Base-by-base conservation (phyloP, 2,113 vertebrate species). In the Plecturocebus donacophilus region DNA sequence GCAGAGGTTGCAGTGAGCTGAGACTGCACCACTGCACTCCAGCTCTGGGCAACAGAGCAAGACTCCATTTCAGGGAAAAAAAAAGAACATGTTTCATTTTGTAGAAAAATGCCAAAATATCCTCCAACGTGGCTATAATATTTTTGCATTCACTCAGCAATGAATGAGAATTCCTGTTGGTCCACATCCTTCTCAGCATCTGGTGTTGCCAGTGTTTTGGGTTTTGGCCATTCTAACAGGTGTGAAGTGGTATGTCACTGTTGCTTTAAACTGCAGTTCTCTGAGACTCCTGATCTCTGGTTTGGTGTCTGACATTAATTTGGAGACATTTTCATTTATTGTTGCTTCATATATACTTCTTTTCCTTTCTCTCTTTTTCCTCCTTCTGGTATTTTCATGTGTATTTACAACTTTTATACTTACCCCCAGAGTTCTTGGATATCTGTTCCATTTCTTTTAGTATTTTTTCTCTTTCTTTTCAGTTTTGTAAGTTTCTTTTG, bases 101-200 rank as follows among this genome's bases (percentile, higher is more conserved):
- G 1, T 19, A 5, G 47, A 45, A 35, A 30, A 27, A 45, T 42
- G 66, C 35, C 19, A 14, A 20, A 0, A 32, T 35, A 40, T 8
- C 27, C 3, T 13, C 8, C 7, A 1, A 2, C 38, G 2, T 6
- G 10, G 3, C 3, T 2, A 14, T 5, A 3, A 35, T 2, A 0
- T 5, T 14, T 2, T 13, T 25, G 54, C n/a, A 0, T 12, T 6
- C 30, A 10, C 4, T 21, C 42, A 4, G 9, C 40, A 17, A 3
- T 1, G 61, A 21, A 68, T 68, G 66, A 68, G 38, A 1, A 0
- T 38, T 38, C 87, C 38, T 0, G 5, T 1, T 13, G 19, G n/a
- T 47, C 21, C 42, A 38, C 30, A 2, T 23, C 27, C 14, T 0
- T 10, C 6, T 8, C 13, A 47, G 27, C 16, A 2, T 6, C 8